A percentile compares a stretch with the other conserved stretches of the same genome.
Evolutionary conservation across 2,113 vertebrate genomes (phyloP).

Genomic region (Callospermophilus lateralis): DNA sequence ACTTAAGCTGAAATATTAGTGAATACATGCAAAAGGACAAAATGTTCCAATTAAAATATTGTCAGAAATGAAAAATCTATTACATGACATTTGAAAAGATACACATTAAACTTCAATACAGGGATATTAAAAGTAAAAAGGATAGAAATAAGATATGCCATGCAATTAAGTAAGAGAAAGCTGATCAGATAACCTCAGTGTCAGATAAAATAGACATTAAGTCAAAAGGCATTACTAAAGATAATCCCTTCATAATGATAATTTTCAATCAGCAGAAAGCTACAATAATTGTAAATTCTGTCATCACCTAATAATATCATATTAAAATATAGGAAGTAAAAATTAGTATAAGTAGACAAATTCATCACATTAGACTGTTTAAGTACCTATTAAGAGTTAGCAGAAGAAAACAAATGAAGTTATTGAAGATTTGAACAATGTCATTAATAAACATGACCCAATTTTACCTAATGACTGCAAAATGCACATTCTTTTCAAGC

Average conservation of each 20-base stretch:
- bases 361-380: conserved; percentile 2
- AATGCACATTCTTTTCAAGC: conserved; percentile 18
- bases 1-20: neutral
- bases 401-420: neutral
- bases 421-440: conserved; percentile 25
- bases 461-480: neutral
- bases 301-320: neutral
- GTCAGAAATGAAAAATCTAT: neutral
- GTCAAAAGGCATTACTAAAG: conserved; percentile 24
- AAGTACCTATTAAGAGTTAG: neutral
- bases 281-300: neutral
- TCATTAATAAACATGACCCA: neutral
- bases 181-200: neutral
- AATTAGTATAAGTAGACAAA: conserved; percentile 5
- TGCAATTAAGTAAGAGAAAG: neutral
- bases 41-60: neutral
- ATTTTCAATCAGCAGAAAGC: neutral
- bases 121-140: neutral
- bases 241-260: neutral
- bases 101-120: neutral
- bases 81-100: neutral
- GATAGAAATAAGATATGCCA: neutral
- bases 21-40: neutral
- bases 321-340: conserved; percentile 41
- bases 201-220: conserved; percentile 10